phyloP scores from a whole-genome alignment of 1,140 invertebrate species.

The Lordiphosa collinella region DNA sequence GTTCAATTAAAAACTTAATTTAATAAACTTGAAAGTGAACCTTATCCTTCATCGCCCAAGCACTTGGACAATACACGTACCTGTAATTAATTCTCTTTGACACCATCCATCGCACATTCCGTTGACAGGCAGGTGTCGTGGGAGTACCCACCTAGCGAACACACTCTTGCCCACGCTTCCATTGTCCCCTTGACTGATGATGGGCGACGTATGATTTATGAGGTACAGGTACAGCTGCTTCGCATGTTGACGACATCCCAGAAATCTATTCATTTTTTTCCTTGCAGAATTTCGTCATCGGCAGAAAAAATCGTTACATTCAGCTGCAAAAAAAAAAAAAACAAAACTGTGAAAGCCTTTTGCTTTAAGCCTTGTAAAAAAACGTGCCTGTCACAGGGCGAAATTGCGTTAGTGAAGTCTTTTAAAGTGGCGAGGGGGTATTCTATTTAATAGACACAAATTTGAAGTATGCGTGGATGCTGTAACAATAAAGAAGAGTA shows the following conservation, averaged over 20 bases:
- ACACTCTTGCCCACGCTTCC: constrained; percentile 15
- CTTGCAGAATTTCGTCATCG: constrained; percentile 13
- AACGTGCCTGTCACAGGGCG: background rate
- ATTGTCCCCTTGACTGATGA: constrained; percentile 60
- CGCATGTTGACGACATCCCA: constrained; percentile 14
- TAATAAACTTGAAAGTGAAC: constrained; percentile 29
- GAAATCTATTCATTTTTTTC: constrained; percentile 16
- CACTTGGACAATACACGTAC: background rate
- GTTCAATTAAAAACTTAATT: constrained; percentile 27
- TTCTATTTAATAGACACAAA: too few species aligned
- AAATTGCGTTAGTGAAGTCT: too few species aligned
- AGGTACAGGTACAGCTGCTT: background rate
- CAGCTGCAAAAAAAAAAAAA: constrained; percentile 7
- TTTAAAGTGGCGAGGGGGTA: too few species aligned
- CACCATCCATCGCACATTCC: constrained; percentile 7
- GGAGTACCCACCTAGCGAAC: background rate
- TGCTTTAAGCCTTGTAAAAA: constrained; percentile 18
- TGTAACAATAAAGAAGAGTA: too few species aligned
- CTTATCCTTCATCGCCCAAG: constrained; percentile 19
- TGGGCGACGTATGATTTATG: constrained; percentile 61
- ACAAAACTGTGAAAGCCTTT: constrained; percentile 26
- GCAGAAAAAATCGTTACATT: too few species aligned
- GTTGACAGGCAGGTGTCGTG: constrained; percentile 30
- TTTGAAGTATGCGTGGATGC: too few species aligned
- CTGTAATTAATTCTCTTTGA: constrained; percentile 55